These are phyloP conservation scores for Hypotaenidia philippensis DNA, from an alignment of 2,797 vertebrate species.

Conservation along the genomic window DNA sequence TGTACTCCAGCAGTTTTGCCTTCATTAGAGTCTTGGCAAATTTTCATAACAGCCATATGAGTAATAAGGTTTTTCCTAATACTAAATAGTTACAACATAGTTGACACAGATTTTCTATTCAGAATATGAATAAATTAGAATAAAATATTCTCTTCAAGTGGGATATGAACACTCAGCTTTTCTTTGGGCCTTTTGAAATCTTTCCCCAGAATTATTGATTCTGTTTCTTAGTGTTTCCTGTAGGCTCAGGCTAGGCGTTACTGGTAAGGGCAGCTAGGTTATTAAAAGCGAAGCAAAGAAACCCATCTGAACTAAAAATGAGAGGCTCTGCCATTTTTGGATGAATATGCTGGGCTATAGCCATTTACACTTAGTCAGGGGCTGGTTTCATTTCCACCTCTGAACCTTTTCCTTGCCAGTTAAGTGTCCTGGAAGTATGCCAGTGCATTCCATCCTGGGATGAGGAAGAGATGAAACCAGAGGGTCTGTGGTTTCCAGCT, in stretches of 20 bases:
- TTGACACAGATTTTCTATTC: not conserved
- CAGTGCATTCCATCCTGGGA: not conserved
- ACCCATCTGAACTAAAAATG: not conserved
- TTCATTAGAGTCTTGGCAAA: constrained; percentile 31
- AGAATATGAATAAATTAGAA: not conserved
- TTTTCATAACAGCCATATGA: not conserved
- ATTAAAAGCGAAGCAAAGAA: not conserved
- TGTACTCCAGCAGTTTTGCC: constrained; percentile 42
- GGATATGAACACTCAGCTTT: not conserved
- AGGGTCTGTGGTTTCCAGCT: not conserved
- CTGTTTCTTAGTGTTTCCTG: not conserved
- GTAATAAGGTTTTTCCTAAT: not conserved
- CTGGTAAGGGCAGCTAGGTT: not conserved
- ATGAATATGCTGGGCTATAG: not conserved
- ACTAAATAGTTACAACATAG: not conserved
- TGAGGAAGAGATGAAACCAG: not conserved
- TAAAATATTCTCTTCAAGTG: not conserved
- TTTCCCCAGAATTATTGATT: not conserved
- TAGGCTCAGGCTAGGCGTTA: not conserved
- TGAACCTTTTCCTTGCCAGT: not conserved
- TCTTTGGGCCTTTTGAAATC: not conserved
- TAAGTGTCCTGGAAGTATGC: not conserved
- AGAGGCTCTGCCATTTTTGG: not conserved
- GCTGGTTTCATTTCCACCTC: not conserved
- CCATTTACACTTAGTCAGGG: not conserved